A percentile compares a stretch with the other conserved stretches of the same genome.
Evolutionary conservation across 2,113 vertebrate species (phyloP).

Genomic region (Bungarus multicinctus): DNA sequence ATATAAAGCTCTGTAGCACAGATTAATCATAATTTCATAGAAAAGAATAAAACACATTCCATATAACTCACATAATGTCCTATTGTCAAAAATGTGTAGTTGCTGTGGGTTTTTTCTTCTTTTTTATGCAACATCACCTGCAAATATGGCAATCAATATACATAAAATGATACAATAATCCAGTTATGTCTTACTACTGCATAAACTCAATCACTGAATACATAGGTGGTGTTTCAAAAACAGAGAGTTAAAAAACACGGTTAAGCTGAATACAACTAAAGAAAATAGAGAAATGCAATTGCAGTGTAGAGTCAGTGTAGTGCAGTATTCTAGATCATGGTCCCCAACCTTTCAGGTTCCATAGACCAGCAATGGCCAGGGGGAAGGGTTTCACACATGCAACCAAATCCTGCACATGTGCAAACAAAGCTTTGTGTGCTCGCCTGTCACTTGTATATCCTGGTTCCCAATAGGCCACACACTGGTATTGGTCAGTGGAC

Average conservation of each 20-base stretch:
- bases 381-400: neutral
- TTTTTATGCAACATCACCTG: neutral
- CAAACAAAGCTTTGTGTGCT: neutral
- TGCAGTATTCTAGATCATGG: neutral
- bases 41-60: neutral
- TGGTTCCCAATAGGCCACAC: neutral
- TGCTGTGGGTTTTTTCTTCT: neutral
- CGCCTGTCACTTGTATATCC: neutral
- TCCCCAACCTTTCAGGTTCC: neutral
- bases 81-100: neutral
- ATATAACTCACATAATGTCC: too few relatives aligned
- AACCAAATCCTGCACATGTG: neutral
- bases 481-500: neutral
- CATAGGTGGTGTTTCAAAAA: neutral
- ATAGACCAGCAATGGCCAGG: neutral
- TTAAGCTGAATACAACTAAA: neutral
- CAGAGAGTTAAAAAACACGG: neutral
- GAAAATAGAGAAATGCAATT: neutral
- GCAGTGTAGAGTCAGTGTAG: neutral
- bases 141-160: neutral
- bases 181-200: neutral
- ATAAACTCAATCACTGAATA: neutral
- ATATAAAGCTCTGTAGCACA: neutral
- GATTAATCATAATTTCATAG: neutral
- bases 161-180: neutral